Evolutionary conservation across 2,888 invertebrate species (phyloP), one percentile per base, ranked within the genome.

Genomic region (Amphipyra tragopoginis): DNA sequence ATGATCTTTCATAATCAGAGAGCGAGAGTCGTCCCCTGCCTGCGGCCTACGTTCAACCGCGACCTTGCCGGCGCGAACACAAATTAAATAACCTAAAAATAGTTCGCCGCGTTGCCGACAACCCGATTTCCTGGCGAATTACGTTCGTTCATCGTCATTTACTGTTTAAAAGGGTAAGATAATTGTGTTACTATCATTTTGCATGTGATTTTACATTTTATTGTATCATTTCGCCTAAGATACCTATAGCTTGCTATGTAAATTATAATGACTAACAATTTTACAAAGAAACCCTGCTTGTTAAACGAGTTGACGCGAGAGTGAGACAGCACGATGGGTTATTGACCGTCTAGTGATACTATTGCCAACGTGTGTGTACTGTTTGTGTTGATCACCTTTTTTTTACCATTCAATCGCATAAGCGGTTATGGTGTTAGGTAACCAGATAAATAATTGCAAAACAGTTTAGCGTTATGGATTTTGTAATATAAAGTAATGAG

Each of bases 31-130:
- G 71, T 53, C 72, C 56, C 53, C 56, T 54, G 62, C 59, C 64
- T 51, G 71, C 77, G 52, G 47, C 36, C 60, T 52, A 45, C 56
- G 67, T 52, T 62, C 43, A 49, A 49, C 63, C 50, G 65, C 69
- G 83, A 79, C 84, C 84, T 84, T 82, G 81, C 48, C 63, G 63
- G 49, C 69, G 62, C 65, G 65, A 65, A 74, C 77, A 74, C 77
- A 79, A 77, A 79, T 71, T 69, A 77, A 77, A 80, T 82, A 84
- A 83, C 77, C 84, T 83, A 84, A 83, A 84, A 83, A 83, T 83
- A 83, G 75, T 73, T 73, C 73, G 51, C 70, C 56, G 64, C 65
- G 72, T 64, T 68, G 71, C 72, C 52, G 64, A 66, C 70, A 63
- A 64, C 36, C 58, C 53, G 73, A 50, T 62, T 68, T 71, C 52